Percentiles rank a stretch among this genome's conserved stretches.
These are phyloP conservation scores for Stenchaetothrips biformis DNA, from an alignment of 2,888 invertebrate species.

Conservation along the genomic window DNA sequence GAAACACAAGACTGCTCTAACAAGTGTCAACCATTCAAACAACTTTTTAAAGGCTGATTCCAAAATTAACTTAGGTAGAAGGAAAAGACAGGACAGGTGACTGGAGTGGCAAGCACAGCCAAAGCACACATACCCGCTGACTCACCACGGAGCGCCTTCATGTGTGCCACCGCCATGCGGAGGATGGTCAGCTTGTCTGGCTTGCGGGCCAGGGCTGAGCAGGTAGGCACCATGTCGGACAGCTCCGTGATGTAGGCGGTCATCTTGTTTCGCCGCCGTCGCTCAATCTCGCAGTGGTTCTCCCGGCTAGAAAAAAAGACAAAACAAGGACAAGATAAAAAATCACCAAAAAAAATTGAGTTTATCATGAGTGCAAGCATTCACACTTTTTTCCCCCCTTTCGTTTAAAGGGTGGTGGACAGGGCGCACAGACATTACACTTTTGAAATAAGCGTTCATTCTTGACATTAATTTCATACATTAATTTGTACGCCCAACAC, in stretches of 20 bases:
- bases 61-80: too few species aligned
- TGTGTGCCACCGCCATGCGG: constrained; percentile 98
- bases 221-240: constrained; percentile 99
- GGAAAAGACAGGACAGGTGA: too few species aligned
- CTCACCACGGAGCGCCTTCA: constrained; percentile 93
- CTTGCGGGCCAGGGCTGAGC: constrained; percentile 94
- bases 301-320: constrained; percentile 64
- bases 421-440: too few species aligned
- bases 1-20: too few species aligned
- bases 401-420: too few species aligned
- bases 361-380: too few species aligned
- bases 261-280: constrained; percentile 98
- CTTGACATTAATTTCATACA: constrained; percentile 42
- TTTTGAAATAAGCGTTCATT: too few species aligned
- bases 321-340: constrained; percentile 41
- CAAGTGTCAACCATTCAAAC: too few species aligned
- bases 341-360: background rate
- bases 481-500: constrained; percentile 34
- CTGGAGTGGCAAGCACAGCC: too few species aligned
- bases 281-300: constrained; percentile 98
- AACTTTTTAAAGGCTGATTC: too few species aligned
- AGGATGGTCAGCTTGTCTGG: constrained; percentile 98
- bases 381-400: too few species aligned
- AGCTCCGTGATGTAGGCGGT: constrained; percentile 99
- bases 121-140: constrained; percentile 30